These are phyloP conservation scores for Macrosiphum euphorbiae DNA, from an alignment of 2,888 invertebrate species.

Conservation along the genomic window DNA sequence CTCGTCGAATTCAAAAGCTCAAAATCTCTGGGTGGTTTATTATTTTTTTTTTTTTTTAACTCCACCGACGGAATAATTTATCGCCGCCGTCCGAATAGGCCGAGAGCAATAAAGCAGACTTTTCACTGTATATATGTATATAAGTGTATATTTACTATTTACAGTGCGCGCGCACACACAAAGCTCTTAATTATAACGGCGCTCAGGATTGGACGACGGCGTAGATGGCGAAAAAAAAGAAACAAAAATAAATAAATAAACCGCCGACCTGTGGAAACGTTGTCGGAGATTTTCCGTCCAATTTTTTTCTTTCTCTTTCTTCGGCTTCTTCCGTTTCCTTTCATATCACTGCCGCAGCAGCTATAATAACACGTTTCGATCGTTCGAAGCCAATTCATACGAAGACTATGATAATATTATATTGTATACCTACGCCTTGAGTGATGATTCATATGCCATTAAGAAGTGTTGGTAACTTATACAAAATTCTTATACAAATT, in stretches of 20 bases:
- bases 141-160: not conserved
- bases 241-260: not conserved
- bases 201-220: constrained; percentile 56
- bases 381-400: not conserved
- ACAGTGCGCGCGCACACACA: not conserved
- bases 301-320: not conserved
- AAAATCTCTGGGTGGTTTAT: constrained; percentile 1
- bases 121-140: not conserved
- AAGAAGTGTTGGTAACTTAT: not conserved
- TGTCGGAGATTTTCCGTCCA: not conserved
- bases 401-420: not conserved
- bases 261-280: constrained; percentile 3
- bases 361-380: not conserved
- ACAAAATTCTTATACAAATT: no score
- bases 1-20: constrained; percentile 15
- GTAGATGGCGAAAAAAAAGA: not conserved
- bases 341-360: not conserved
- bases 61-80: constrained; percentile 51
- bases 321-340: not conserved
- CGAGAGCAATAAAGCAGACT: constrained; percentile 40
- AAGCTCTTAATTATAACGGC: constrained; percentile 63
- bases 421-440: not conserved
- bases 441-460: not conserved
- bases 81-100: not conserved
- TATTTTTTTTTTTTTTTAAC: constrained; percentile 6